Conservation (phyloP, 2,888 invertebrate species). For the Hydrotaea cyrtoneurina region DNA sequence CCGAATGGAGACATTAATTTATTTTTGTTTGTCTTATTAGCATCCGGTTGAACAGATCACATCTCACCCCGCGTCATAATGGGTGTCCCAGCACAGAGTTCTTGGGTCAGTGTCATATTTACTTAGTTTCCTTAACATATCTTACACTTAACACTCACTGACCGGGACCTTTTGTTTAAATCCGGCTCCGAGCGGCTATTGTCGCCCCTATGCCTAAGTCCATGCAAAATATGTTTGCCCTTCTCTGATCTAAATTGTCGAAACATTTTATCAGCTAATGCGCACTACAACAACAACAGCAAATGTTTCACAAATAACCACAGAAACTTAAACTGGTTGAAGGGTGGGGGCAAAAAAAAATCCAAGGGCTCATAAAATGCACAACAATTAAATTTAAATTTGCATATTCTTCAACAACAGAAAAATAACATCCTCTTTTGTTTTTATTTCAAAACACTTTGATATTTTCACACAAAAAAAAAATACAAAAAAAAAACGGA, state of each 20-base stretch:
- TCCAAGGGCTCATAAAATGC: constrained; percentile 48
- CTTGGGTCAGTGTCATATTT: no score
- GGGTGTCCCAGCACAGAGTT: no score
- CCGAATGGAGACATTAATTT: no score
- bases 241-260: neutral
- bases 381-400: constrained; percentile 72
- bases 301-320: constrained; percentile 10
- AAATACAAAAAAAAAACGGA: constrained; percentile 46
- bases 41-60: no score
- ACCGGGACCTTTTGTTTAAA: no score
- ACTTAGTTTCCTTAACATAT: no score
- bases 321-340: neutral
- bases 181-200: no score
- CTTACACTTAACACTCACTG: no score
- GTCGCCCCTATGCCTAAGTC: no score
- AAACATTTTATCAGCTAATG: neutral
- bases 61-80: no score
- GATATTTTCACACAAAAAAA: constrained; percentile 56
- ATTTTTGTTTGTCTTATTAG: no score
- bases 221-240: neutral
- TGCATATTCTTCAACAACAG: constrained; percentile 57
- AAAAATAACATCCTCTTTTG: constrained; percentile 59
- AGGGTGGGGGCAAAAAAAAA: neutral
- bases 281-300: neutral
- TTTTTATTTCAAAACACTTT: constrained; percentile 68